These are phyloP conservation scores for Varanus salvator DNA, from an alignment of 2,113 vertebrate genomes.

Conservation along the genomic window DNA sequence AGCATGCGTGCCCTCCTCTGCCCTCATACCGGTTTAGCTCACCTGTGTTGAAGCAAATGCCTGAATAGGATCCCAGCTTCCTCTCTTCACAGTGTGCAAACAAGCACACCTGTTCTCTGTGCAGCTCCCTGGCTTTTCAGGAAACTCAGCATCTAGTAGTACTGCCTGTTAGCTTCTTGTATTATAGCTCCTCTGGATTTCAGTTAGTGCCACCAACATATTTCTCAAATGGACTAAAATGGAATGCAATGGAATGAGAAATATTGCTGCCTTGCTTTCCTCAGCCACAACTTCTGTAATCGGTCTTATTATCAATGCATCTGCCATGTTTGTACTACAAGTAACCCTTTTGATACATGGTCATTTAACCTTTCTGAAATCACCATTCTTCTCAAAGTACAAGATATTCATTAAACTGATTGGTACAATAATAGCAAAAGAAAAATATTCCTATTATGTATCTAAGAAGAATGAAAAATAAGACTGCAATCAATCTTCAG, in stretches of 20 bases:
- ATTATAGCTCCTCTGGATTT: background rate
- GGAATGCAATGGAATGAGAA: background rate
- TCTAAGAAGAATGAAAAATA: conserved; percentile 16
- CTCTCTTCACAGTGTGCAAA: background rate
- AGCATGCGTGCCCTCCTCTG: too few relatives aligned
- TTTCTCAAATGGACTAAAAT: background rate
- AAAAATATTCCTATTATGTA: background rate
- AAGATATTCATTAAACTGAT: conserved; percentile 21
- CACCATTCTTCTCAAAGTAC: conserved; percentile 21
- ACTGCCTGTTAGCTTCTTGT: background rate
- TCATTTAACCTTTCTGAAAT: background rate
- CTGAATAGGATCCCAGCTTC: background rate
- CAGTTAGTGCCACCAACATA: background rate
- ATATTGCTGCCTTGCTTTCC: conserved; percentile 1
- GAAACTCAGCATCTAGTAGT: background rate
- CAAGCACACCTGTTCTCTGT: background rate
- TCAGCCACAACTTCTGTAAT: background rate
- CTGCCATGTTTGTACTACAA: background rate
- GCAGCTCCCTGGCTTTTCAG: background rate
- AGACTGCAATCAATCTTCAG: conserved; percentile 11
- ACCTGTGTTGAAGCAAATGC: too few relatives aligned
- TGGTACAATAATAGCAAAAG: conserved; percentile 10
- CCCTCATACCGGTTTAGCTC: background rate
- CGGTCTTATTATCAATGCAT: conserved; percentile 17
- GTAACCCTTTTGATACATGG: background rate